Base-by-base conservation (phyloP, 2,888 invertebrate species). In the Callyntrura sp. region DNA sequence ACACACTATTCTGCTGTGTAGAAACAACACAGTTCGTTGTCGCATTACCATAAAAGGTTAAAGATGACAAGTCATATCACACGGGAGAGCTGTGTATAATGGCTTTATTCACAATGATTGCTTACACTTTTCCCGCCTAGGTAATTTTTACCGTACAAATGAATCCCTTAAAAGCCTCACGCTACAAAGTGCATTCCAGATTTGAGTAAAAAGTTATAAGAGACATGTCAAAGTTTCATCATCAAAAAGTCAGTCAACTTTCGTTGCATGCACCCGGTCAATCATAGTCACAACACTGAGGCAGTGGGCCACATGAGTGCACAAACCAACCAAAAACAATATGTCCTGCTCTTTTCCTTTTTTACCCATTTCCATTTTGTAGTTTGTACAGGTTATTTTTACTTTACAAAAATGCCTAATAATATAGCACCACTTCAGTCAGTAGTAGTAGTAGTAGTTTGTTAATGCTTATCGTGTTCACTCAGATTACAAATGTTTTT, bases 201-300 rank as follows among this genome's bases (percentile, higher is more conserved):
- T 57, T n/a, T 73, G 43, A 45, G 17, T 70, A 35, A 35, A 35
- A 35, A 73, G 73, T 57, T 35, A 68, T 73, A n/a, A n/a, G n/a
- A n/a, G n/a, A n/a, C 20, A 48, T 84, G 25, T 86, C 85, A 85
- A 35, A 35, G 3, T 48, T 60, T 43, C 48, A 45, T 48, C 45
- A 14, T 86, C 86, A 79, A 85, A 35, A 57, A 85, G 85, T 85
- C 85, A 85, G 85, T 85, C 76, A 85, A 78, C 78, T 78, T 57
- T 51, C 1, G 4, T 60, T 78, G 51, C 45, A 60, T 35, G 4
- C 68, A 70, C 68, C 51, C 55, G 70, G 45, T 12, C 20, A 85
- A 55, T 62, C 85, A 57, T 12, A 85, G 35, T 62, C 85, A 57
- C 73, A 73, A 35, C 55, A 65, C 43, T 79, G 6, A 85, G 85